Evolutionary conservation across 2,888 invertebrate genomes (phyloP), one percentile per base, ranked within the genome.

Genomic region (Steinernema carpocapsae): DNA sequence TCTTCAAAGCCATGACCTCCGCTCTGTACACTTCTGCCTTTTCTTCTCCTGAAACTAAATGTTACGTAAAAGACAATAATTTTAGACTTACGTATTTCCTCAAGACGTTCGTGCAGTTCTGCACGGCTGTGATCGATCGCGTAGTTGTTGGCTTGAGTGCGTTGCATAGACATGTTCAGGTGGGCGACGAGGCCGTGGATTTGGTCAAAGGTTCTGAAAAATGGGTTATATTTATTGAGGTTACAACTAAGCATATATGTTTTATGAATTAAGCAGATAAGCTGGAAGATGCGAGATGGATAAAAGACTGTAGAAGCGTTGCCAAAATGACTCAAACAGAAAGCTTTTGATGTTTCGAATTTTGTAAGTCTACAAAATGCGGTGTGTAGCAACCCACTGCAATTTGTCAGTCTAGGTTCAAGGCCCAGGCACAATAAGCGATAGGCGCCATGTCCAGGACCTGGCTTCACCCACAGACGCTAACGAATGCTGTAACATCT

Each of bases 1-100:
- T 1, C 26, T 64, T 29, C 32, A 64, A 32, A 64, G 32, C 64
- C 17, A 64, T 64, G 32, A 64, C 64, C n/a, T 64, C 64, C 2
- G 22, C 26, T 17, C 64, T 29, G 32, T 64, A 64, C 4, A 64
- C 1, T 1, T 22, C 64, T 64, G 26, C 64, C 14, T 64, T 64
- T 17, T 64, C 32, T 29, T 64, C 32, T 17, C 64, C 64, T 64
- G 32, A 4, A 64, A 32, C 17, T 1, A 32, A 17, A 64, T 6
- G 17, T 7, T 17, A 29, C 1, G 1, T 26, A n/a, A 64, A 32
- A n/a, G 17, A 48, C 48, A 24, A 52, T 3, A 17, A 48, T 3
- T 1, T 1, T 4, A 32, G 12, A 32, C 64, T 64, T 4, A 64
- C 64, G 64, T 29, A 64, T 64, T 32, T 64, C 64, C 3, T 64